phyloP scores from a whole-genome alignment of 1,140 invertebrate species.

The Zaprionus africanus region DNA sequence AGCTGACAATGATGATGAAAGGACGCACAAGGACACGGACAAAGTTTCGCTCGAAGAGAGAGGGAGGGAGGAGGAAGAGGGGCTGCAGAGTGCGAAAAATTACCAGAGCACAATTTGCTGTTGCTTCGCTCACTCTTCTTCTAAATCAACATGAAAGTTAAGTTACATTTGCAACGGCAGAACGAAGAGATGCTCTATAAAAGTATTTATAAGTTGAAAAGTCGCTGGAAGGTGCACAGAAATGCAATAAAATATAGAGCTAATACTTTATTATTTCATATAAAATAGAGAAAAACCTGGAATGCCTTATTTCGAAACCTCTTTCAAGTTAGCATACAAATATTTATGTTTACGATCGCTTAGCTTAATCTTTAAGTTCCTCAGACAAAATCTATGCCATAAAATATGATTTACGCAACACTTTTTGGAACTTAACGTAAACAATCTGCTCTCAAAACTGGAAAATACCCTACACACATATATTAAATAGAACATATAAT shows the following conservation, averaged over 20 bases:
- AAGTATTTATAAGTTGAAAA: background rate
- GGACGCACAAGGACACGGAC: constrained; percentile 11
- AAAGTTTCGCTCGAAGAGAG: constrained; percentile 32
- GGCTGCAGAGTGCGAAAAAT: constrained; percentile 45
- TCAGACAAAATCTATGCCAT: background rate
- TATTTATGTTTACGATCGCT: background rate
- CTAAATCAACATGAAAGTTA: constrained; percentile 29
- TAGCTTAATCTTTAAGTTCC: background rate
- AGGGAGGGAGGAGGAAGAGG: background rate
- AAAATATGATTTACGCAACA: background rate
- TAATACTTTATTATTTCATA: background rate
- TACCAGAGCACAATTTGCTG: constrained; percentile 27
- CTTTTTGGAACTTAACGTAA: fast-evolving
- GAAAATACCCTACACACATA: background rate
- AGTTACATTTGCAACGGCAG: background rate
- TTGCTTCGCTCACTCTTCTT: background rate
- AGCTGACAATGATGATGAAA: constrained; percentile 47
- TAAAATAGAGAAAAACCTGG: background rate
- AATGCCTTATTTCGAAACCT: background rate
- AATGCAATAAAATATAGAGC: background rate
- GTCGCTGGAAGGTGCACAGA: background rate
- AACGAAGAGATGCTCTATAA: background rate
- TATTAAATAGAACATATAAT: background rate
- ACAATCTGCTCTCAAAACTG: background rate
- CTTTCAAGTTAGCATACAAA: background rate